These are phyloP conservation scores for Lethocerus indicus DNA, from an alignment of 1,140 invertebrate genomes.

Conservation along the genomic window DNA sequence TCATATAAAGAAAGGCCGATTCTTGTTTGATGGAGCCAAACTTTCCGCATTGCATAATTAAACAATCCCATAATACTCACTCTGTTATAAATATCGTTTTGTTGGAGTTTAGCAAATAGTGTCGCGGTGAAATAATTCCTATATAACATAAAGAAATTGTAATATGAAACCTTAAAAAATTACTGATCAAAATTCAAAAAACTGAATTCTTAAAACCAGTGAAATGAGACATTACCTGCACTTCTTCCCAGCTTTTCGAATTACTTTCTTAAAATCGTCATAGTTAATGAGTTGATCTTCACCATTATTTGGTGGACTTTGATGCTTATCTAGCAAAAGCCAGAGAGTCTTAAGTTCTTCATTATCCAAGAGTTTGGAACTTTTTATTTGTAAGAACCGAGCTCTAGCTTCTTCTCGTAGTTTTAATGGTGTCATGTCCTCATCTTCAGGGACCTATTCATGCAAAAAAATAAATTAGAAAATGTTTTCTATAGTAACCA, in stretches of 20 bases:
- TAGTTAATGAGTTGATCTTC: conserved; percentile 12
- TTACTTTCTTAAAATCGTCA: conserved; percentile 10
- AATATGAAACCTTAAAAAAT: not conserved
- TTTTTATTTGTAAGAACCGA: conserved; percentile 9
- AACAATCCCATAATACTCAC: conserved; percentile 29
- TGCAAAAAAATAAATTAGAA: not conserved
- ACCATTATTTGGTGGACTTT: conserved; percentile 5
- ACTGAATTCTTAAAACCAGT: not conserved
- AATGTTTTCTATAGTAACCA: not conserved
- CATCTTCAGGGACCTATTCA: not conserved
- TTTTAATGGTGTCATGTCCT: conserved; percentile 9
- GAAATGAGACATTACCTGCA: conserved; percentile 3
- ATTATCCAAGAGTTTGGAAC: conserved; percentile 6
- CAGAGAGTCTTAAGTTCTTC: conserved; percentile 12
- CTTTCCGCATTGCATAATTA: conserved; percentile 89
- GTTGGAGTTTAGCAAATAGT: conserved; percentile 10
- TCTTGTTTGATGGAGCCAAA: conserved; percentile 84
- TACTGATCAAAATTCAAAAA: not conserved
- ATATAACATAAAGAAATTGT: not conserved
- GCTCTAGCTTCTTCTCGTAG: conserved; percentile 11
- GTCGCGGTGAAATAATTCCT: conserved; percentile 9
- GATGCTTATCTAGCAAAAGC: conserved; percentile 9
- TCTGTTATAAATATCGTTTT: conserved; percentile 6
- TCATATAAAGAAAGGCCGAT: conserved; percentile 88
- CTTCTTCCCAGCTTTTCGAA: conserved; percentile 5